Percentiles rank a stretch among this genome's conserved stretches.
These are phyloP conservation scores for Petromus typicus DNA, from an alignment of 2,113 vertebrate species.

Conservation along the genomic window DNA sequence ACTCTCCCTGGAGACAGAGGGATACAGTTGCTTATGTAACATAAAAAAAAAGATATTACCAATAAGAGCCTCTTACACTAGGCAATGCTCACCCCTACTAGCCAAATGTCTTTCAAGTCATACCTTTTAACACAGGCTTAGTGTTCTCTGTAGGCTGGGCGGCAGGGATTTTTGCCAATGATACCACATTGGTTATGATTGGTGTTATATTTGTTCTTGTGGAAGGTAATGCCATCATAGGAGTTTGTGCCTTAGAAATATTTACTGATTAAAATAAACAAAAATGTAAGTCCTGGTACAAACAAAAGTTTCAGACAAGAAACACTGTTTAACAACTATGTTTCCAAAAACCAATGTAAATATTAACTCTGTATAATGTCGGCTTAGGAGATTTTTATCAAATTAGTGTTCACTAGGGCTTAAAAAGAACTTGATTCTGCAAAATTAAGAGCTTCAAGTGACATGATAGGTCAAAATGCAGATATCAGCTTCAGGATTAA, in stretches of 20 bases:
- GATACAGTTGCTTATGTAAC: background rate
- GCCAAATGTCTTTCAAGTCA: conserved; percentile 64
- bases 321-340: conserved; percentile 12
- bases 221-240: conserved; percentile 81
- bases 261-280: conserved; percentile 83
- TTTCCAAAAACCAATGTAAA: conserved; percentile 47
- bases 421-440: conserved; percentile 20
- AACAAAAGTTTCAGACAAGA: conserved; percentile 49
- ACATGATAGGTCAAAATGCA: conserved; percentile 58
- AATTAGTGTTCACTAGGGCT: conserved; percentile 23
- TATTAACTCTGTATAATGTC: conserved; percentile 31
- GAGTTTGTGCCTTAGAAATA: conserved; percentile 83
- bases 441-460: conserved; percentile 65
- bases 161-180: conserved; percentile 90
- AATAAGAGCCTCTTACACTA: conserved; percentile 11
- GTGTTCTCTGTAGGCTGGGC: conserved; percentile 87
- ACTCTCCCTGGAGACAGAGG: background rate
- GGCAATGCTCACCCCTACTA: background rate
- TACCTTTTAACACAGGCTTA: conserved; percentile 90
- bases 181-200: conserved; percentile 95
- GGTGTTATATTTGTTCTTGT: conserved; percentile 90
- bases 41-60: background rate
- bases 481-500: background rate
- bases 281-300: conserved; percentile 66
- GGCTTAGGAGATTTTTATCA: conserved; percentile 8